Evolutionary conservation across 1,140 invertebrate genomes (phyloP).

Genomic region (Diachasmimorpha longicaudata): DNA sequence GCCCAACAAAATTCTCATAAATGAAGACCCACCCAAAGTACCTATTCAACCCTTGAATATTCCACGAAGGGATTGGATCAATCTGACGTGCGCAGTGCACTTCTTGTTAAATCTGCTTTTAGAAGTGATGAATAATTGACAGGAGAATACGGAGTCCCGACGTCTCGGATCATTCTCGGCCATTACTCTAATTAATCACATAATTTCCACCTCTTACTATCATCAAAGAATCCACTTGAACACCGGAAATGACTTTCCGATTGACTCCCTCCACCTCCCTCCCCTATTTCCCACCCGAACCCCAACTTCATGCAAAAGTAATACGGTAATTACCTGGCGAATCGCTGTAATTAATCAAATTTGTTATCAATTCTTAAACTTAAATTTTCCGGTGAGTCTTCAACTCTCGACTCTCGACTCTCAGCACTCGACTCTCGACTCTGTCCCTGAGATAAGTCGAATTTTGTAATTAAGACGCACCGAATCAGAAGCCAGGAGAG

Average conservation of each 20-base stretch:
- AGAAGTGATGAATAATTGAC: neutral
- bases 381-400: neutral
- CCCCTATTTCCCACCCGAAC: too few relatives aligned
- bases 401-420: neutral
- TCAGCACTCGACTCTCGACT: neutral
- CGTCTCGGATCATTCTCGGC: neutral
- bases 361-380: neutral
- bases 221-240: neutral
- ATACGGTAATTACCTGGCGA: neutral
- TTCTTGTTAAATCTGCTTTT: neutral
- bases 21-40: too few relatives aligned
- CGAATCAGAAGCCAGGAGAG: neutral
- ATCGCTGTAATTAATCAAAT: neutral
- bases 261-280: too few relatives aligned
- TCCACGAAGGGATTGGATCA: neutral
- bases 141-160: neutral
- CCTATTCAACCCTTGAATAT: neutral
- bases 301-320: neutral
- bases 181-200: neutral
- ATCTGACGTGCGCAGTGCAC: neutral
- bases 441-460: neutral
- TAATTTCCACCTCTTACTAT: neutral
- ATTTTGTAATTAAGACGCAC: conserved; percentile 14
- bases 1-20: too few relatives aligned
- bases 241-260: too few relatives aligned